Evolutionary conservation across 2,888 invertebrate genomes (phyloP).

Genomic region (Antitype chi): DNA sequence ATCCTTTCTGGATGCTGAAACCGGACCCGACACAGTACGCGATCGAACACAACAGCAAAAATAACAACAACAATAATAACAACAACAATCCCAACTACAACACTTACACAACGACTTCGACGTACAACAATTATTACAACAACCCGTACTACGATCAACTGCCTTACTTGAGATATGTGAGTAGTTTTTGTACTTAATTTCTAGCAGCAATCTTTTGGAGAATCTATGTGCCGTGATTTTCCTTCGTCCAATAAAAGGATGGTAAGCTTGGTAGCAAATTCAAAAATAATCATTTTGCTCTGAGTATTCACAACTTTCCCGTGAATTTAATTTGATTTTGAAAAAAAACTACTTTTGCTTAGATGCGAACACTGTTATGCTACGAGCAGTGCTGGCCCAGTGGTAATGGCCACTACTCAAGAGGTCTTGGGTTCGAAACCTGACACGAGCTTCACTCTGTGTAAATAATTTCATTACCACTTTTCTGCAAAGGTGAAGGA

Average conservation of each 20-base stretch:
- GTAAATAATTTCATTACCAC: no score
- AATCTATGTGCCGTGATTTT: no score
- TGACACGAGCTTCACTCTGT: no score
- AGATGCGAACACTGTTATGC: neutral
- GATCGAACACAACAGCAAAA: conserved; percentile 76
- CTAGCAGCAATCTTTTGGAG: neutral
- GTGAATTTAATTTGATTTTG: neutral
- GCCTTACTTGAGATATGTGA: conserved; percentile 94
- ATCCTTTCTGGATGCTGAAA: conserved; percentile 95
- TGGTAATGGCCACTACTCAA: no score
- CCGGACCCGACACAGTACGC: conserved; percentile 90
- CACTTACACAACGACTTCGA: conserved; percentile 74
- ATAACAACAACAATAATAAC: conserved; percentile 79
- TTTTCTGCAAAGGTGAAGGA: no score
- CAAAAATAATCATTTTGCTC: neutral
- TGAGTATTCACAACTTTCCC: neutral
- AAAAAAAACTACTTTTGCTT: neutral
- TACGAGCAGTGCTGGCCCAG: no score
- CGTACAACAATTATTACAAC: conserved; percentile 80
- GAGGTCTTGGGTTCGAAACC: no score
- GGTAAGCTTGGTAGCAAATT: neutral
- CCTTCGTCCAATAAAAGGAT: neutral
- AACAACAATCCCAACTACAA: conserved; percentile 80
- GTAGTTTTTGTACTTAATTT: conserved; percentile 70
- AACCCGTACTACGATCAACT: conserved; percentile 88